Evolutionary conservation across 2,888 invertebrate genomes (phyloP), one percentile per base, ranked within the genome.

Genomic region (Gastrophysa polygoni): DNA sequence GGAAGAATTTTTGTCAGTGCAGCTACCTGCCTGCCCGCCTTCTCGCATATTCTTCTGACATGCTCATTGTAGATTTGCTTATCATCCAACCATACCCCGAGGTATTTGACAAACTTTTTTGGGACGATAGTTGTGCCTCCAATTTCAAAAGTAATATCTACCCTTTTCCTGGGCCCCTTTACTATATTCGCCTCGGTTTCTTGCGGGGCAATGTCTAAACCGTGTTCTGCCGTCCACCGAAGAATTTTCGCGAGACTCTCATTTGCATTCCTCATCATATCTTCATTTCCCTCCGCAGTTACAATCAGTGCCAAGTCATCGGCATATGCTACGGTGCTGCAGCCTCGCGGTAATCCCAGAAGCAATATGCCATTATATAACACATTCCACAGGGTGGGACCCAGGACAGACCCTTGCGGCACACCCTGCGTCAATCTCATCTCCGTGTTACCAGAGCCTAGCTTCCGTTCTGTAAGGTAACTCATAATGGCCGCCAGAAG

Each of bases 31-130:
- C 34, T 54, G 6, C 43, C 21, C 3, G 21, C 54, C 43, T 43
- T 54, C 21, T 14, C 8, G 6, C 34, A 18, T 17, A 21, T 29
- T 14, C 18, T 14, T 10, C 16, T 54, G 1, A 43, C 16, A 21
- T 43, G 38, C 10, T 34, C 24, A 0, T 34, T 43, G 16, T 43
- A 54, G n/a, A 18, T 28, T 4, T 20, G 34, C 24, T 21, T 34
- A 2, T 34, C 34, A 16, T 54, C 54, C 18, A 54, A n/a, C 54
- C 54, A 54, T 1, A 54, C 24, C 4, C 38, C 54, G 4, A 54
- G 43, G 21, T 38, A 38, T 14, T 38, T 14, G 3, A 38, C 38
- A 38, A n/a, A 38, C 14, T 38, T 38, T 6, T 38, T 38, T 1
- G 38, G 38, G 1, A 3, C 10, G 11, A 32, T 32, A 5, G 7